Base-by-base conservation (phyloP, 2,888 invertebrate genomes). In the Linyphia triangularis region DNA sequence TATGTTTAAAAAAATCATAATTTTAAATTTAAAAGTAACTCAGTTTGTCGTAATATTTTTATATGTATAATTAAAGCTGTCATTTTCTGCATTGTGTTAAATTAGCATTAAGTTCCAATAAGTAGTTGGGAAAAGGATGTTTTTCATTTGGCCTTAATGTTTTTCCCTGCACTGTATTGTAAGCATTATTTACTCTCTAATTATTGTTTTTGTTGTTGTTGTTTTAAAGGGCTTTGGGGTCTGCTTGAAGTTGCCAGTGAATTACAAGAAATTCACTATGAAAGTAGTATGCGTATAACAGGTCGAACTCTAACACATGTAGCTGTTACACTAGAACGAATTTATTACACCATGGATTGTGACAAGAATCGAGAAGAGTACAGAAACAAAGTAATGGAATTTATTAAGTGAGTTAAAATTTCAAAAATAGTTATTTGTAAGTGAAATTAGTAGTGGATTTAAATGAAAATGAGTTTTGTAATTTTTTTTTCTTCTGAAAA, bases 311-410 rank as follows among this genome's bases (percentile, higher is more conserved):
- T 96, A 89, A 97, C 98, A 37, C 96, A 99, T 91, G 96, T 97
- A 0, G 96, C 99, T 0, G 97, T 98, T 13, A 97, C 98, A 91
- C 94, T 99, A 86, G 95, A 97, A 1, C 95, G 96, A 91, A 95
- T 99, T 88, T 99, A 98, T 93, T 98, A 99, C 91, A 98, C 98
- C 92, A 97, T 98, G 96, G 97, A 97, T 92, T 97, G 97, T 92
- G 99, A 99, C 93, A 94, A 95, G 92, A 95, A 95, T 0, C 95
- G 95, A 91, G 95, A 95, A 86, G 95, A 94, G 51, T 98, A 96
- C 92, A 94, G 95, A 69, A 94, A 94, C 33, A 95, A 96, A 91
- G 95, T 98, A 79, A 96, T 98, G 92, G 96, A 96, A 81, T 98
- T 95, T 93, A 95, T 98, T 22, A 97, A 96, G 93, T 93, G 77